Evolutionary conservation across 2,797 vertebrate species (phyloP).

Genomic region (Nothura maculosa): DNA sequence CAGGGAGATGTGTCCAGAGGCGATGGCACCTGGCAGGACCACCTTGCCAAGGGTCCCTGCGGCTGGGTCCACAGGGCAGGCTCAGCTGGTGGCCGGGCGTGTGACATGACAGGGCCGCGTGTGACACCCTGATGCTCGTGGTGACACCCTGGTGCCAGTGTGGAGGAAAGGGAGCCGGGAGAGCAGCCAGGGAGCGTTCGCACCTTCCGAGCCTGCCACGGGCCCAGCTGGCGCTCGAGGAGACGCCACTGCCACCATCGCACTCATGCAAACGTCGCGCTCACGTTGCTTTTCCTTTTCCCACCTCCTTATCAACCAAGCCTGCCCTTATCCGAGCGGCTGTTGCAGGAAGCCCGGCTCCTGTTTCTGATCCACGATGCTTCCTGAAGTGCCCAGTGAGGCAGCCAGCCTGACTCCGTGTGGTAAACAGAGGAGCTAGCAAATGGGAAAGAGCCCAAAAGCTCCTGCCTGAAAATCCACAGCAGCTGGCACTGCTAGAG

Average conservation of each 20-base stretch:
- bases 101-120: too few relatives aligned
- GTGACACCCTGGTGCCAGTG: too few relatives aligned
- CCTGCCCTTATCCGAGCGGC: neutral
- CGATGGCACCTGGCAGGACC: neutral
- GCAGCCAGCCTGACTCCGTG: neutral
- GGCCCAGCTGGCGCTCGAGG: neutral
- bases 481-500: neutral
- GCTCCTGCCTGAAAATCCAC: fast-evolving
- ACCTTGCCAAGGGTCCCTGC: neutral
- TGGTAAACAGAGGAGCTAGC: neutral
- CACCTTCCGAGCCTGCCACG: neutral
- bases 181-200: neutral
- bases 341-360: constrained; percentile 23
- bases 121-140: neutral
- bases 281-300: neutral
- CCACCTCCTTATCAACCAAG: neutral
- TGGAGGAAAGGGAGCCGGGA: neutral
- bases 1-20: neutral
- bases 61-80: too few relatives aligned
- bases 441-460: neutral
- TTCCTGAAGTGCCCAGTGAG: neutral
- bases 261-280: fast-evolving
- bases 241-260: neutral
- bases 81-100: too few relatives aligned
- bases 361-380: neutral